Base-by-base conservation (phyloP, 2,888 invertebrate genomes). In the Sesamia inferens region DNA sequence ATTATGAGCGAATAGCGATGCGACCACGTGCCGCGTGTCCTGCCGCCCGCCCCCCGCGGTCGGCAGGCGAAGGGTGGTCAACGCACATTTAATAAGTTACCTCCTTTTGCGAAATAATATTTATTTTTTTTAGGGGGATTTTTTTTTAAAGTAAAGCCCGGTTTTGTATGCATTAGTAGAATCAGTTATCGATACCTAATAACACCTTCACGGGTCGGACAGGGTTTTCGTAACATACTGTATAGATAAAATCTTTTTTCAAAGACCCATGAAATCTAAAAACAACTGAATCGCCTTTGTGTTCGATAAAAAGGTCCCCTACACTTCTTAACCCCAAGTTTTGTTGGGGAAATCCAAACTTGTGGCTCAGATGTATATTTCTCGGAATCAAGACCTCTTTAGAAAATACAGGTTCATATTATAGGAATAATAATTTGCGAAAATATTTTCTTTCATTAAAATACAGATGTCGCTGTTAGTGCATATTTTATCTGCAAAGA, bases 401-500 rank as follows among this genome's bases (percentile, higher is more conserved):
- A 31, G n/a, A 72, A 66, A 55, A 67, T 42, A 31, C 63, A 5
- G 31, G 42, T 31, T 62, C 51, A 22, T 65, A 55, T 55, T 24
- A 31, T 24, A 44, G 39, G 24, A 62, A 68, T 3, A 22, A 48
- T 6, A 57, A 24, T 48, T 11, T 63, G 24, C 24, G 1, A 64
- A 67, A 68, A 57, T n/a, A 68, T 48, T 57, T 66, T 19, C 61
- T 55, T 39, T 57, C 3, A 48, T 42, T 59, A 42, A 55, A 70
- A 79, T 71, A 85, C 39, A 83, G 83, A 85, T 77, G 81, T 81
- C 76, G 79, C 83, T 83, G 69, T 59, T 48, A n/a, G n/a, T 67
- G 59, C 14, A 64, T 68, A 67, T 69, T 73, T 67, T 44, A 74
- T 68, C 66, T 55, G 64, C 64, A 73, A 68, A 80, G 67, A 76